phyloP scores from a whole-genome alignment of 2,888 invertebrate species.

The Thumatha senex region DNA sequence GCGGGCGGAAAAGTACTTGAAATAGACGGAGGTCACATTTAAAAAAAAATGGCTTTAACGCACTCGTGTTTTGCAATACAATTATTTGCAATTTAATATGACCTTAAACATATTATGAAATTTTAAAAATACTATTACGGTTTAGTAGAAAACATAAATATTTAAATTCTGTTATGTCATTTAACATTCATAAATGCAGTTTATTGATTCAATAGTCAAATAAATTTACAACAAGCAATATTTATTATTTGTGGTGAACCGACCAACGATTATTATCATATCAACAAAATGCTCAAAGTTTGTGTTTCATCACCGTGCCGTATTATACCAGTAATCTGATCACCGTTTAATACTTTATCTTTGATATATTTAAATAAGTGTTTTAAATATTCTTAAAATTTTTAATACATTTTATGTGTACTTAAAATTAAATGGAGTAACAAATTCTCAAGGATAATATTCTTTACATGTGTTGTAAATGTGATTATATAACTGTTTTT shows the following conservation, averaged over 20 bases:
- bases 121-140: too few species aligned
- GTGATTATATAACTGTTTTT: constrained; percentile 42
- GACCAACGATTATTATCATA: constrained; percentile 28
- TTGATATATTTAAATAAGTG: constrained; percentile 12
- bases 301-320: constrained; percentile 12
- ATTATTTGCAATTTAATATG: too few species aligned
- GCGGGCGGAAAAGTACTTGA: too few species aligned
- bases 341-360: constrained; percentile 11
- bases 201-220: not conserved
- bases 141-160: too few species aligned
- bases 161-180: too few species aligned
- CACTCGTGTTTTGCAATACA: too few species aligned
- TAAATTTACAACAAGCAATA: constrained; percentile 2
- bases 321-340: constrained; percentile 5
- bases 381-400: constrained; percentile 13
- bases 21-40: too few species aligned
- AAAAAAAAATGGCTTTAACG: too few species aligned
- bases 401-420: constrained; percentile 9
- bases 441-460: constrained; percentile 12
- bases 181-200: not conserved
- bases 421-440: constrained; percentile 17
- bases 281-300: constrained; percentile 31
- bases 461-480: constrained; percentile 23
- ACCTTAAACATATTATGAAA: too few species aligned
- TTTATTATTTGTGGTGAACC: constrained; percentile 4